phyloP scores from a whole-genome alignment of 2,888 invertebrate species.

The Chydorus sphaericus region DNA sequence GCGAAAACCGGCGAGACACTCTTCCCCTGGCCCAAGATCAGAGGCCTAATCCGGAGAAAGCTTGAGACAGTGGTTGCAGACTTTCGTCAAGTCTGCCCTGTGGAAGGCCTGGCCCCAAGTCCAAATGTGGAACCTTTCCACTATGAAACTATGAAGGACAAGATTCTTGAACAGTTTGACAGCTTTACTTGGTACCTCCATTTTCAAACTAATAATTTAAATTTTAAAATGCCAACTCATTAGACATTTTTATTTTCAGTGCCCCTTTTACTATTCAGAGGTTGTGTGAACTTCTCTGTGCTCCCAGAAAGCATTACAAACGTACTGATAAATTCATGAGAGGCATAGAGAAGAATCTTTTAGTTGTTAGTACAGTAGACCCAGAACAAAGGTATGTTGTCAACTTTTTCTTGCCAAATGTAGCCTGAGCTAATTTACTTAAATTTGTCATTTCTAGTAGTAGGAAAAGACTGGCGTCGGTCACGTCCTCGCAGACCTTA shows the following conservation, averaged over 20 bases:
- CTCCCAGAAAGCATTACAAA: slow-evolving; percentile 85
- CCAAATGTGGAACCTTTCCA: slow-evolving; percentile 84
- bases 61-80: slow-evolving; percentile 71
- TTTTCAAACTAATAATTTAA: not conserved
- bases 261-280: slow-evolving; percentile 94
- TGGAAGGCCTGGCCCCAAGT: slow-evolving; percentile 61
- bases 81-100: slow-evolving; percentile 55
- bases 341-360: slow-evolving; percentile 86
- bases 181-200: slow-evolving; percentile 37
- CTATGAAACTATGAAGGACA: slow-evolving; percentile 74
- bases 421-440: not conserved
- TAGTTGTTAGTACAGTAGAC: slow-evolving; percentile 53
- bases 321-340: slow-evolving; percentile 93
- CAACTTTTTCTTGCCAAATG: not conserved
- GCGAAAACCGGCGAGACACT: slow-evolving; percentile 89
- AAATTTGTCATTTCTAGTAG: not conserved
- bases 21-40: slow-evolving; percentile 78
- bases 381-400: slow-evolving; percentile 27
- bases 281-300: slow-evolving; percentile 80
- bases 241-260: slow-evolving; percentile 33
- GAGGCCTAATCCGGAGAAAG: slow-evolving; percentile 76
- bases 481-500: slow-evolving; percentile 2
- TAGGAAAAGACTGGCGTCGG: slow-evolving; percentile 5
- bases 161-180: slow-evolving; percentile 63
- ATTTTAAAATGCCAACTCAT: not conserved